Evolutionary conservation across 2,113 vertebrate genomes (phyloP).

Genomic region (Strix uralensis): DNA sequence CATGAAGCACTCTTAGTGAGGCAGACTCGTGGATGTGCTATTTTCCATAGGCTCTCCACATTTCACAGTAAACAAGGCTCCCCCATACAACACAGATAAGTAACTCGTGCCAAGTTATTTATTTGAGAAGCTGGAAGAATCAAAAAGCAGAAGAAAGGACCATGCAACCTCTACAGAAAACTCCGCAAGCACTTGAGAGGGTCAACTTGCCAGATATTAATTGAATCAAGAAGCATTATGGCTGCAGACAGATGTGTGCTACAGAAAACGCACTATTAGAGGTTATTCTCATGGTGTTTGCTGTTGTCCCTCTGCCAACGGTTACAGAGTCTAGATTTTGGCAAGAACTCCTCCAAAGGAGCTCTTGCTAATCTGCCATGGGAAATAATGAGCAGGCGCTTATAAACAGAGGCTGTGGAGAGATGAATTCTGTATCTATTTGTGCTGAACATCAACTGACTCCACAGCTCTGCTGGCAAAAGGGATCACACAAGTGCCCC

Average conservation of each 20-base stretch:
- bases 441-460: neutral
- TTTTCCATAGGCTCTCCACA: slow-evolving; percentile 1
- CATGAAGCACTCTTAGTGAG: neutral
- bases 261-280: neutral
- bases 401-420: neutral
- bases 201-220: neutral
- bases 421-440: neutral
- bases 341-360: neutral
- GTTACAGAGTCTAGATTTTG: neutral
- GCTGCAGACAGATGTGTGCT: neutral
- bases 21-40: neutral
- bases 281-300: neutral
- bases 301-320: neutral
- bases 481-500: neutral
- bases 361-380: neutral
- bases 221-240: neutral
- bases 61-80: slow-evolving; percentile 9
- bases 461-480: neutral
- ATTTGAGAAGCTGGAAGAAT: neutral
- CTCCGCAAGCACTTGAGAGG: neutral
- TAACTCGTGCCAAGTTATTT: neutral
- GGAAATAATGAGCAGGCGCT: neutral
- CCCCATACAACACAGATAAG: neutral
- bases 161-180: neutral
- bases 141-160: neutral